Evolutionary conservation across 2,113 vertebrate genomes (phyloP), one percentile per base, ranked within the genome.

Genomic region (Petroica traversi): DNA sequence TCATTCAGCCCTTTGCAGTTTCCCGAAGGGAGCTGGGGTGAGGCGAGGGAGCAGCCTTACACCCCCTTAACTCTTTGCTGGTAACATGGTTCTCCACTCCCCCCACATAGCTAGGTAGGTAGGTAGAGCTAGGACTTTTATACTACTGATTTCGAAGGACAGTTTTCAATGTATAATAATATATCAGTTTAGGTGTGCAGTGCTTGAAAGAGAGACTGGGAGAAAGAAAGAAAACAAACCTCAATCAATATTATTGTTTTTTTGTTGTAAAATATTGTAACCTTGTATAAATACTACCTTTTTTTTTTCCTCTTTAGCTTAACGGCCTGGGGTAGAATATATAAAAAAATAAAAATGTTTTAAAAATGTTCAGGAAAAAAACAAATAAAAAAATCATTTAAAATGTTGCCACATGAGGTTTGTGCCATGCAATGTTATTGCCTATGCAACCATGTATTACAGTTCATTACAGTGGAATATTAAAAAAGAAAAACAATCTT

Each of bases 111-210:
- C 80, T 63, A 95, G 93, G 79, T 84, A 95, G 85, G 92, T 75
- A 92, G 93, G 87, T 83, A 97, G 97, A 97, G 94, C 94, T 97
- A 97, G 97, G 97, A 97, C 98, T 98, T 97, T 98, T 97, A 91
- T 98, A 98, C 98, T 98, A 98, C 98, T 98, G 98, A 98, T 98
- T 98, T 97, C 97, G 97, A 97, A 97, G 95, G 97, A 97, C 95
- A 64, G 97, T 97, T 97, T 97, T 97, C 96, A 95, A 58, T 90
- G 97, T 97, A 82, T 95, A 88, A 96, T 96, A 93, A 95, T 97
- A 97, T 97, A 97, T 94, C 97, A 0, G 95, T 97, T 95, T 97
- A 96, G 96, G 97, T 97, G 97, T 97, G 98, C 97, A 95, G 97
- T 97, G 98, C 95, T 94, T 93, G 96, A 91, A 91, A 87, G 93